These are phyloP conservation scores for Leptonema lineaticorne DNA, from an alignment of 1,140 invertebrate species.

Conservation along the genomic window DNA sequence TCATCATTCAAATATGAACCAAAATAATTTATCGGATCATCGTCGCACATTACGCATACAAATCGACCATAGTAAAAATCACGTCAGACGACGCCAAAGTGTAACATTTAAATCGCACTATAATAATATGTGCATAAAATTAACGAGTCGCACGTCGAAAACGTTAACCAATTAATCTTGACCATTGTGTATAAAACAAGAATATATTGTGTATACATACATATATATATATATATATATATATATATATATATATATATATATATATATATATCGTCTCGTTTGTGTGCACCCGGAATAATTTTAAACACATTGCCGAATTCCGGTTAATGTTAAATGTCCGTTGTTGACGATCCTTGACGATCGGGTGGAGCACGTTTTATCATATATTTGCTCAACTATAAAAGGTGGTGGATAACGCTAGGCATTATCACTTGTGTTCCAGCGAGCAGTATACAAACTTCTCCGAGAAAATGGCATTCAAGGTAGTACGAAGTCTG, in stretches of 20 bases:
- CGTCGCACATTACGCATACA: too few species aligned
- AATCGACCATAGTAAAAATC: too few species aligned
- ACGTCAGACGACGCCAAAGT: too few species aligned
- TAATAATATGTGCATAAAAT: too few species aligned
- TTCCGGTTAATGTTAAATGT: slow-evolving; percentile 17
- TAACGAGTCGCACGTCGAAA: too few species aligned
- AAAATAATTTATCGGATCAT: too few species aligned
- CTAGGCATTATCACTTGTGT: slow-evolving; percentile 19
- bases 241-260: background rate
- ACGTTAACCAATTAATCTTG: too few species aligned
- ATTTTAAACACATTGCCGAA: background rate
- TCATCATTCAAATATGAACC: too few species aligned
- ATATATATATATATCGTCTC: background rate
- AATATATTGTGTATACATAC: too few species aligned
- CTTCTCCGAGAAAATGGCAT: slow-evolving; percentile 29
- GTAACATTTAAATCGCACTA: too few species aligned
- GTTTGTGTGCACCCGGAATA: slow-evolving; percentile 2
- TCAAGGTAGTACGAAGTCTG: slow-evolving; percentile 29
- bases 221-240: background rate
- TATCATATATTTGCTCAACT: background rate
- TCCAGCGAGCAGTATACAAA: slow-evolving; percentile 21
- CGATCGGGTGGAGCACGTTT: background rate
- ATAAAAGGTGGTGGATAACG: slow-evolving; percentile 12
- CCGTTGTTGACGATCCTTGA: slow-evolving; percentile 4
- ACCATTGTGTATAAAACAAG: too few species aligned